Evolutionary conservation across 2,797 vertebrate genomes (phyloP), one percentile per base, ranked within the genome.

Genomic region (Phyllotis vaccarum): DNA sequence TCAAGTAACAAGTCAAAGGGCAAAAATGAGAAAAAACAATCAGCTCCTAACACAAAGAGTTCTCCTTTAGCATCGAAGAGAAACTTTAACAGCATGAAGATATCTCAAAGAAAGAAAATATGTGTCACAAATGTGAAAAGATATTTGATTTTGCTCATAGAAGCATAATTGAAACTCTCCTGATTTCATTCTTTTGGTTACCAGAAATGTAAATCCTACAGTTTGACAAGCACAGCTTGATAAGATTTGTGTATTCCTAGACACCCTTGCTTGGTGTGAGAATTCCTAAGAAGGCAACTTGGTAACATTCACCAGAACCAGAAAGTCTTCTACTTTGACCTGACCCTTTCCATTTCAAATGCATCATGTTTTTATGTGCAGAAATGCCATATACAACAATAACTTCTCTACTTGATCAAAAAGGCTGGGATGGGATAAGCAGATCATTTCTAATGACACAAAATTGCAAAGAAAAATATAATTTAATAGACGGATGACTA

Each of bases 1-100:
- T 94, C 54, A 78, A 81, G 64, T n/a, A 21, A 80, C 74, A 91
- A 80, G 31, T 82, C 74, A 70, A 46, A 86, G 37, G 68, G 68
- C 22, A 91, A 87, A 87, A 85, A 17, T 31, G 43, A 74, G 31
- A 75, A 95, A 72, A 90, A 37, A n/a, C 34, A 60, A 49, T 78
- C 46, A 49, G 7, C 17, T 90, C 29, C 11, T 49, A 56, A 49
- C 7, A 27, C 37, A 81, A 34, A 60, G 19, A 87, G 2, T 37
- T 72, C 75, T 64, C 31, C 60, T 93, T 62, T 0, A 7, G 62
- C 22, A 16, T 11, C 9, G 27, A 93, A 90, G 29, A 95, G 93
- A 89, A 89, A 17, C 27, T 58, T 86, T 1, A 5, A 70, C 72
- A 81, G 34, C 21, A 29, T 56, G 24, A 9, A 29, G 40, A 74